A percentile compares a stretch with the other conserved stretches of the same genome.
phyloP scores from a whole-genome alignment of 1,140 invertebrate genomes.

The Steinernema khuongi region DNA sequence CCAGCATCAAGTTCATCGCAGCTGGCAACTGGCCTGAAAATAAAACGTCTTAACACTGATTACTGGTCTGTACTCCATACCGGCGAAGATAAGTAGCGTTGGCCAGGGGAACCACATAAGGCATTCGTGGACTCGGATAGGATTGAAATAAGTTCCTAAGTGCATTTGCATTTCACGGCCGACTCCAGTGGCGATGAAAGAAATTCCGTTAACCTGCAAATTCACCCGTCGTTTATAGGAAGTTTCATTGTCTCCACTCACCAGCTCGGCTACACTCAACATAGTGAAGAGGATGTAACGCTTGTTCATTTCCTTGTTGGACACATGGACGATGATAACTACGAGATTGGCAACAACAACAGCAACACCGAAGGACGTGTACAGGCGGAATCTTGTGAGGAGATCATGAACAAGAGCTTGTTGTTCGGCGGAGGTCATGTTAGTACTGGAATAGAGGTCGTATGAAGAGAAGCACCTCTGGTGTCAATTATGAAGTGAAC shows the following conservation, averaged over 20 bases:
- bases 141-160: background rate
- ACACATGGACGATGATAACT: background rate
- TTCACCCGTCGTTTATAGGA: no score
- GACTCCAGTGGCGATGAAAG: background rate
- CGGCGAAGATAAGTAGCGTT: background rate
- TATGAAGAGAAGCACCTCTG: no score
- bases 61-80: background rate
- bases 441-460: background rate
- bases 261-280: background rate
- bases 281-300: background rate
- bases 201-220: background rate
- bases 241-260: no score
- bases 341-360: background rate
- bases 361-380: background rate
- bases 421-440: background rate
- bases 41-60: background rate
- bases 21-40: background rate
- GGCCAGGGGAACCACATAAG: background rate
- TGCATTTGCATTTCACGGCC: background rate
- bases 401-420: background rate
- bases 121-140: background rate
- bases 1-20: background rate
- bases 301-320: slow-evolving; percentile 5
- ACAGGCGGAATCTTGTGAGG: background rate
- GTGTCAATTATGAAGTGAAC: no score